Conservation (phyloP, 2,797 vertebrate species). For the Otus scops region DNA sequence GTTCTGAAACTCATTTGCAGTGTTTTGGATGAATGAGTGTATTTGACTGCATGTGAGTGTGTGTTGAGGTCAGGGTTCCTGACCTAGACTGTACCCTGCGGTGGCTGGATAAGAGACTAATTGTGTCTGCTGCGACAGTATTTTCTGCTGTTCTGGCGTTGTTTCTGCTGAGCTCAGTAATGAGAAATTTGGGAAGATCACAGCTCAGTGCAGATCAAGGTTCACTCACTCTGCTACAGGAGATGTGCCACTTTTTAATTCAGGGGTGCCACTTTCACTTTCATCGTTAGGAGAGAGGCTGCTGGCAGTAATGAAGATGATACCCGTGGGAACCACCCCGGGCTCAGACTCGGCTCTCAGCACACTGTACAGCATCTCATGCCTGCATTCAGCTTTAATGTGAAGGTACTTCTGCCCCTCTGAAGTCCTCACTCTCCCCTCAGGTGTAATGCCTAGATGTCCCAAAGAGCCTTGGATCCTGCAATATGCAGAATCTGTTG, state of each 20-base stretch:
- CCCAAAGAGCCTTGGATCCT: neutral
- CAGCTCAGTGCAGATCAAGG: neutral
- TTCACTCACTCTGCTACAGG: neutral
- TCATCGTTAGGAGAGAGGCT: neutral
- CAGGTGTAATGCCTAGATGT: neutral
- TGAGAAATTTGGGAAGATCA: neutral
- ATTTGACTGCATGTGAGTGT: neutral
- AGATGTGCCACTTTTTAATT: neutral
- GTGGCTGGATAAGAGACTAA: neutral
- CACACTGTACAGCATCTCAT: neutral
- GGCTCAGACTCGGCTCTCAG: neutral
- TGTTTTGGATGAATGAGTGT: neutral
- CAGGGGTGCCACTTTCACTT: neutral
- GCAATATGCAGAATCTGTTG: neutral
- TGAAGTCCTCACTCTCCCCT: neutral
- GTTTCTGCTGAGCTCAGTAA: neutral
- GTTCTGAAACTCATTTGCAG: conserved; percentile 6
- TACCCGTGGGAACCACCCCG: neutral
- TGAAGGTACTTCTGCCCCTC: neutral
- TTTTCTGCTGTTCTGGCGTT: neutral
- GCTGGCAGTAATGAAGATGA: neutral
- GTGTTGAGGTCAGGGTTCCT: conserved; percentile 14
- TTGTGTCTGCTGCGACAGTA: neutral
- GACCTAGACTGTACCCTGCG: conserved; percentile 8
- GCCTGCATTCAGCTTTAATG: neutral